Conservation (phyloP, 2,797 vertebrate species). For the Catamblyrhynchus diadema region DNA sequence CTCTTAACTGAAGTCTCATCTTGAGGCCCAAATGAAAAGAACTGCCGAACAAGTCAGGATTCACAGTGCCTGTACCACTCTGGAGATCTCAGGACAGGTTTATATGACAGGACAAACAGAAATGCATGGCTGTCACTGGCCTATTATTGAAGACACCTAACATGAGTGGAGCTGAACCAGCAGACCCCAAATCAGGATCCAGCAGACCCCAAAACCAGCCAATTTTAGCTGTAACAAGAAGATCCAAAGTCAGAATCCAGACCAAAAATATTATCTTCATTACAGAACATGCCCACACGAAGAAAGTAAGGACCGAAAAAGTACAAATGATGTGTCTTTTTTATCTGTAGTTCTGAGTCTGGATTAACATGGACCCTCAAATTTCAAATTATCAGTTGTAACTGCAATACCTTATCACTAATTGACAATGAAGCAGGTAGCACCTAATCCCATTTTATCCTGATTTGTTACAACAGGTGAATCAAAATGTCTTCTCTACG, state of each 20-base stretch:
- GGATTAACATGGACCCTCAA: background rate
- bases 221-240: background rate
- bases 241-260: background rate
- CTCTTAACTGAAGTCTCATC: background rate
- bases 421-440: background rate
- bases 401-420: background rate
- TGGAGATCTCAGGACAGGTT: background rate
- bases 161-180: background rate
- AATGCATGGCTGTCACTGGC: fast-evolving
- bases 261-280: background rate
- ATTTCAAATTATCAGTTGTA: background rate
- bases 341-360: background rate
- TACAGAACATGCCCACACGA: background rate
- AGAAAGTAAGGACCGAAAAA: background rate
- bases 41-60: background rate
- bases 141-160: background rate
- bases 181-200: background rate
- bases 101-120: background rate
- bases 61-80: background rate
- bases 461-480: background rate
- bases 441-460: fast-evolving
- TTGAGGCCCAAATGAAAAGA: background rate
- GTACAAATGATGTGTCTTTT: background rate
- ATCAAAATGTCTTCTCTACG: background rate
- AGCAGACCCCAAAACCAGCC: background rate